These are phyloP conservation scores for Stegodyphus dumicola DNA, from an alignment of 1,140 invertebrate genomes.

Conservation along the genomic window DNA sequence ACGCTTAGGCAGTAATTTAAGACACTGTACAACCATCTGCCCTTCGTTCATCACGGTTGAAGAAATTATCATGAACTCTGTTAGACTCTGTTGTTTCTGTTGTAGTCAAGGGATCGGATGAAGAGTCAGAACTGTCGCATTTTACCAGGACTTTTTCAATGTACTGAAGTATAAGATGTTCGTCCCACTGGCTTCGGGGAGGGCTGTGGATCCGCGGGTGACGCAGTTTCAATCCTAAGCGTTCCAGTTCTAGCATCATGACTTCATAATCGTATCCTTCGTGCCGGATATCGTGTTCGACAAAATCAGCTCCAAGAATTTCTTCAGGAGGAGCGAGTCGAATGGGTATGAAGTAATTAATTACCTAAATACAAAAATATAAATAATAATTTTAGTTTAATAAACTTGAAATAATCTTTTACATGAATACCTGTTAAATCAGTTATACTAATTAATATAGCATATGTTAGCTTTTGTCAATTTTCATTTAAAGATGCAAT, in stretches of 20 bases:
- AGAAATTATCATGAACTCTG: conserved; percentile 12
- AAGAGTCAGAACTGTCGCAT: conserved; percentile 16
- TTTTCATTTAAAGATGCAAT: too few relatives aligned
- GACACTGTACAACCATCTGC: conserved; percentile 24
- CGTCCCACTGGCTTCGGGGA: conserved; percentile 42
- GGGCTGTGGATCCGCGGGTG: conserved; percentile 1
- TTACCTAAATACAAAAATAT: conserved; percentile 68
- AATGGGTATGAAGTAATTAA: conserved; percentile 83
- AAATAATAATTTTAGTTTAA: not conserved
- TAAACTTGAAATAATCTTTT: not conserved
- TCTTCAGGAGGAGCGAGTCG: conserved; percentile 86
- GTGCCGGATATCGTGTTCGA: conserved; percentile 82
- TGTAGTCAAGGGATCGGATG: not conserved
- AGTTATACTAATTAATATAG: too few relatives aligned
- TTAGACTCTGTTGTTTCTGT: not conserved
- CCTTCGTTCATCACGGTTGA: conserved; percentile 1
- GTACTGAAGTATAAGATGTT: conserved; percentile 44
- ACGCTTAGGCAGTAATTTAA: not conserved
- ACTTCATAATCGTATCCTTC: conserved; percentile 65
- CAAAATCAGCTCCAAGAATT: conserved; percentile 86
- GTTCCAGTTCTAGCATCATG: conserved; percentile 43
- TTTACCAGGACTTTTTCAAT: conserved; percentile 45
- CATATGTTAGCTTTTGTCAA: too few relatives aligned
- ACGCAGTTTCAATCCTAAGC: conserved; percentile 13
- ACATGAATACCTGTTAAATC: too few relatives aligned